phyloP scores from a whole-genome alignment of 1,140 invertebrate genomes.

The Pemphigus obesinymphae region DNA sequence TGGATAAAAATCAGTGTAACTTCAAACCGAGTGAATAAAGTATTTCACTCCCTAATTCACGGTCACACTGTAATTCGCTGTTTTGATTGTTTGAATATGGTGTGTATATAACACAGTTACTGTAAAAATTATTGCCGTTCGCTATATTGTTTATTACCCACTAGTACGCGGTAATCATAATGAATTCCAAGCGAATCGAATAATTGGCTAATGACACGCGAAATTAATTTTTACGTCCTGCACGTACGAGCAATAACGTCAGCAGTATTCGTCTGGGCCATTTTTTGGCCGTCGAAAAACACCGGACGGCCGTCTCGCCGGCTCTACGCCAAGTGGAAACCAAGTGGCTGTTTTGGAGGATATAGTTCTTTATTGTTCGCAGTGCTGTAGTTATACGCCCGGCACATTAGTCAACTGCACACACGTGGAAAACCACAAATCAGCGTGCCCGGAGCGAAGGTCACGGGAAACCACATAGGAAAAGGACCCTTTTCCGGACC shows the following conservation, averaged over 20 bases:
- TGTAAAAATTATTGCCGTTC: too few relatives aligned
- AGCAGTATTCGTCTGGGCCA: not conserved
- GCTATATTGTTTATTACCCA: not conserved
- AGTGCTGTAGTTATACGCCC: not conserved
- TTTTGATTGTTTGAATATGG: not conserved
- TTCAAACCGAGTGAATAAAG: too few relatives aligned
- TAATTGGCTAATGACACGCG: slow-evolving; percentile 10
- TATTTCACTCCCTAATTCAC: too few relatives aligned
- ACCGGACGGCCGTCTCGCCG: not conserved
- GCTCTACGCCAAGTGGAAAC: not conserved
- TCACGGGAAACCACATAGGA: not conserved
- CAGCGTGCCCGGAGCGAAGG: slow-evolving; percentile 17
- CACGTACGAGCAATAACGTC: not conserved
- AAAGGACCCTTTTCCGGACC: slow-evolving; percentile 19
- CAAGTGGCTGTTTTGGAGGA: not conserved
- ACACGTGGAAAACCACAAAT: slow-evolving; percentile 30
- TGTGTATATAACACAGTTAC: too few relatives aligned
- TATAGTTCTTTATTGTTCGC: too few relatives aligned
- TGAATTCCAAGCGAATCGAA: slow-evolving; percentile 2
- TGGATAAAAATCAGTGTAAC: too few relatives aligned
- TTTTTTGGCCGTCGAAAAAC: not conserved
- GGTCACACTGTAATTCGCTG: too few relatives aligned
- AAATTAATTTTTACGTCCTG: not conserved
- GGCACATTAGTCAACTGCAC: slow-evolving; percentile 32
- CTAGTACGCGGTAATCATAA: not conserved